Evolutionary conservation across 2,797 vertebrate species (phyloP).

Genomic region (Danio aesculapii): DNA sequence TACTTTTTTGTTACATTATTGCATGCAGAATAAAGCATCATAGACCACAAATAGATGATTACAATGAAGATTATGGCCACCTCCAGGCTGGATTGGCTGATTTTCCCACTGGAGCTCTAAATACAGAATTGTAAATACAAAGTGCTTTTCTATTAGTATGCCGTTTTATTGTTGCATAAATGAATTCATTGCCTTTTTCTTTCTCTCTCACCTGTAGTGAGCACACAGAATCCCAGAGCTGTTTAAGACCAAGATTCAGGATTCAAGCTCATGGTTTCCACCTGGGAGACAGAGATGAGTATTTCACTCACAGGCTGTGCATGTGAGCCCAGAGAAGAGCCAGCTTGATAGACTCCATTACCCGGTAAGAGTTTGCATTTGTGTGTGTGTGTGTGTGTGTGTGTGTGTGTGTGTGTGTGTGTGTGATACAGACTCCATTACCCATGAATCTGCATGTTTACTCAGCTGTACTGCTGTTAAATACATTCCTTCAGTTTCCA

Average conservation of each 20-base stretch:
- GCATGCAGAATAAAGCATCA: no score
- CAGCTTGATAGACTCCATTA: constrained; percentile 52
- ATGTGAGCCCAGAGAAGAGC: constrained; percentile 42
- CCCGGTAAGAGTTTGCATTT: constrained; percentile 33
- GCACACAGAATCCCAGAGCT: constrained; percentile 82
- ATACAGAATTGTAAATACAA: constrained; percentile 72
- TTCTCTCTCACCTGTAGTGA: constrained; percentile 61
- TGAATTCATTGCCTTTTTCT: constrained; percentile 54
- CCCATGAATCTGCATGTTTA: constrained; percentile 85
- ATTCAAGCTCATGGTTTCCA: constrained; percentile 83
- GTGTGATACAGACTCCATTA: constrained; percentile 74
- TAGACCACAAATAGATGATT: no score
- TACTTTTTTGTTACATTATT: no score
- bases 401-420: constrained; percentile 50
- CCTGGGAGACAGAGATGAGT: constrained; percentile 84
- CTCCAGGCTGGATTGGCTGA: not conserved
- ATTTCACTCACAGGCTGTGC: constrained; percentile 86
- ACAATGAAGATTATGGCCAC: not conserved
- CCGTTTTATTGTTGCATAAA: constrained; percentile 84
- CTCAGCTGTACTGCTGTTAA: constrained; percentile 89
- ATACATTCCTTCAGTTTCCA: constrained; percentile 83
- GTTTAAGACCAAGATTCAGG: constrained; percentile 84
- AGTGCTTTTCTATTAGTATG: constrained; percentile 78
- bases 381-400: constrained; percentile 26
- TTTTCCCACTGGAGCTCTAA: constrained; percentile 66